These are phyloP conservation scores for Deroplatys truncata DNA, from an alignment of 2,888 invertebrate genomes.

Conservation along the genomic window DNA sequence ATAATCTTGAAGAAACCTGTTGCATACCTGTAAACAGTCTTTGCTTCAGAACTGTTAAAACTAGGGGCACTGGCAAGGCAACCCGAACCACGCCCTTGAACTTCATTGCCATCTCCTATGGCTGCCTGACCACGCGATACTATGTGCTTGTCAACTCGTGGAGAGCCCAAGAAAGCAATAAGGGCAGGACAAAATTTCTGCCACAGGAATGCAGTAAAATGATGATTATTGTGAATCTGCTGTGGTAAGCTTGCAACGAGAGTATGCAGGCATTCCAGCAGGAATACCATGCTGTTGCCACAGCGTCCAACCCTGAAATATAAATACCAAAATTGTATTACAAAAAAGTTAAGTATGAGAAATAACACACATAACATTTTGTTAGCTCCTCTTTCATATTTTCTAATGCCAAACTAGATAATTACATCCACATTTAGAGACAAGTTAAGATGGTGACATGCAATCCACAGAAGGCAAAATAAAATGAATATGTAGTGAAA, in stretches of 20 bases:
- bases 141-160: constrained; percentile 75
- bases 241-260: constrained; percentile 78
- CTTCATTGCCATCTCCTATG: constrained; percentile 40
- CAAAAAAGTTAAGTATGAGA: no score
- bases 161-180: constrained; percentile 83
- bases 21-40: constrained; percentile 77
- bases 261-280: constrained; percentile 82
- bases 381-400: no score
- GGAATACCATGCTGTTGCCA: constrained; percentile 66
- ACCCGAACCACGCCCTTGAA: constrained; percentile 61
- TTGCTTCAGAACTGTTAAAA: constrained; percentile 79
- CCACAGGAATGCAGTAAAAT: constrained; percentile 87
- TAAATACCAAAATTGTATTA: not conserved
- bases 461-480: no score
- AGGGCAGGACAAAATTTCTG: constrained; percentile 88
- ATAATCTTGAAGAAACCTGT: not conserved
- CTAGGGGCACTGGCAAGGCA: constrained; percentile 68
- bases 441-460: no score
- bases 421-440: no score
- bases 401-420: no score
- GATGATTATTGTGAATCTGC: constrained; percentile 75
- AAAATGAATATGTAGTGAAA: no score
- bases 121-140: constrained; percentile 48
- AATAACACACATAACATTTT: no score
- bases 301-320: constrained; percentile 44